These are phyloP conservation scores for Pelobates fuscus DNA, from an alignment of 2,113 vertebrate species.

Conservation along the genomic window DNA sequence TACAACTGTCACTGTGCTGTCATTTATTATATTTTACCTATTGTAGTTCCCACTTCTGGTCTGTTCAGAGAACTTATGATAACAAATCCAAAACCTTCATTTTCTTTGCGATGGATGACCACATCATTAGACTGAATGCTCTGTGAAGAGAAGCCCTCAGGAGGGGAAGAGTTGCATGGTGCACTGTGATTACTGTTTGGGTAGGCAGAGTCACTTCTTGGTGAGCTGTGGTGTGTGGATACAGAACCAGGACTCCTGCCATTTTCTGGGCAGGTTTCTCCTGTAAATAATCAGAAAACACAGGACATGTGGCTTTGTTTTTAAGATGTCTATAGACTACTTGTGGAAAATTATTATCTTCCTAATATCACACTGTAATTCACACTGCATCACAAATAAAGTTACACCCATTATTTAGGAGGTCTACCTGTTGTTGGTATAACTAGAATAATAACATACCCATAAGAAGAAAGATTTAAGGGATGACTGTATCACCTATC, in stretches of 20 bases:
- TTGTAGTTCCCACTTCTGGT: slow-evolving; percentile 80
- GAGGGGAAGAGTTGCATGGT: slow-evolving; percentile 68
- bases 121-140: slow-evolving; percentile 85
- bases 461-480: too few relatives aligned
- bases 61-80: slow-evolving; percentile 98
- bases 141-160: slow-evolving; percentile 73
- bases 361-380: too few relatives aligned
- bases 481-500: too few relatives aligned
- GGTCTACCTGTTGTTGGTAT: too few relatives aligned
- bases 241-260: slow-evolving; percentile 90
- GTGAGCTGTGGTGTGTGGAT: slow-evolving; percentile 95
- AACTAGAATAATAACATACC: too few relatives aligned
- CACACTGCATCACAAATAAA: too few relatives aligned
- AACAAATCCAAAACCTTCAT: slow-evolving; percentile 95
- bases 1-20: too few relatives aligned
- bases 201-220: slow-evolving; percentile 85
- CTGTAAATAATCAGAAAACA: slow-evolving; percentile 61
- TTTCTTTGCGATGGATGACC: slow-evolving; percentile 93
- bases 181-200: slow-evolving; percentile 78
- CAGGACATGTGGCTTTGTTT: too few relatives aligned
- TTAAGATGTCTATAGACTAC: too few relatives aligned
- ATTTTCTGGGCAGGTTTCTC: slow-evolving; percentile 89
- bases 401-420: too few relatives aligned
- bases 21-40: slow-evolving; percentile 74
- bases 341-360: too few relatives aligned